These are phyloP conservation scores for Nemotelus nigrinus DNA, from an alignment of 2,888 invertebrate genomes.

Conservation along the genomic window DNA sequence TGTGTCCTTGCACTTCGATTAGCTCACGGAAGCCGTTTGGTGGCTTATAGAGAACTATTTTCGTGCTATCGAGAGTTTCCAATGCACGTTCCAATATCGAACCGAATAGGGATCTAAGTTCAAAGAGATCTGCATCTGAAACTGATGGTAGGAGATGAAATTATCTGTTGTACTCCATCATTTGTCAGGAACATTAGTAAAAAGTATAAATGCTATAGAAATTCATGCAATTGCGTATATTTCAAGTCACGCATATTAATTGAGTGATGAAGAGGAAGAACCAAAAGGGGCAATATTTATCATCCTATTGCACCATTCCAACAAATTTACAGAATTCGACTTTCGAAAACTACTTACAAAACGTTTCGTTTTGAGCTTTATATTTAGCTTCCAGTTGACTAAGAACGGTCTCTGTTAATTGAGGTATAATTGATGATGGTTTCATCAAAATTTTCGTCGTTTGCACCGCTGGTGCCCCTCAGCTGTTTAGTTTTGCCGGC, in stretches of 20 bases:
- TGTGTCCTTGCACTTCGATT: slow-evolving; percentile 70
- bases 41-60: slow-evolving; percentile 67
- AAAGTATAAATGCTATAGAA: background rate
- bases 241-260: too few relatives aligned
- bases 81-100: slow-evolving; percentile 69
- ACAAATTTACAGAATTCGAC: too few relatives aligned
- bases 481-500: background rate
- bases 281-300: too few relatives aligned
- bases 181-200: background rate
- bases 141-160: slow-evolving; percentile 64
- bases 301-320: too few relatives aligned
- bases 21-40: slow-evolving; percentile 64
- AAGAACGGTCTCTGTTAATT: slow-evolving; percentile 49
- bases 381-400: slow-evolving; percentile 17
- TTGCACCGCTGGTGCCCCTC: too few relatives aligned
- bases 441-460: background rate
- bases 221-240: too few relatives aligned
- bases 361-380: background rate
- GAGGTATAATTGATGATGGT: slow-evolving; percentile 45
- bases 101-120: slow-evolving; percentile 71
- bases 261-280: too few relatives aligned
- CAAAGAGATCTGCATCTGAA: slow-evolving; percentile 68
- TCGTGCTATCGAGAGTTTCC: slow-evolving; percentile 71
- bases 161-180: background rate
- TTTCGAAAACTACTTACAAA: slow-evolving; percentile 19